phyloP scores from a whole-genome alignment of 2,113 vertebrate species.

The Cyphomyrus discorhynchus region DNA sequence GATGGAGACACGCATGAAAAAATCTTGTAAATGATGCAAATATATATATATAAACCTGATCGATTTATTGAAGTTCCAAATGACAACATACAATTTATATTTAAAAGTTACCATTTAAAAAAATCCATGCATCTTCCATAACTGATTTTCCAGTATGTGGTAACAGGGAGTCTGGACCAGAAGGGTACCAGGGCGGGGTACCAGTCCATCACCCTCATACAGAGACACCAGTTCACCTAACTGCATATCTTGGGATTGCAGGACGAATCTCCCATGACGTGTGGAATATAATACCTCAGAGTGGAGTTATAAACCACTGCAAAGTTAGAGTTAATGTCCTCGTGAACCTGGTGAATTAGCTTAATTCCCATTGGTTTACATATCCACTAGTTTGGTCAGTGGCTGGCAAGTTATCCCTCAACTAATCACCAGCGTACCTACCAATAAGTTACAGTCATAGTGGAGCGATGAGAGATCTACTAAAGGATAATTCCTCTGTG shows the following conservation, averaged over 20 bases:
- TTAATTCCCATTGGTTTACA: not conserved
- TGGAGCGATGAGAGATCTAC: not conserved
- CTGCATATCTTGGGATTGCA: not conserved
- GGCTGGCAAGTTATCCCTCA: not conserved
- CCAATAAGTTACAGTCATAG: not conserved
- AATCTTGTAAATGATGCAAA: not conserved
- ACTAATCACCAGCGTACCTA: not conserved
- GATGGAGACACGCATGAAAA: not conserved
- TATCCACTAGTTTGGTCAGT: not conserved
- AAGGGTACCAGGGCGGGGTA: not conserved
- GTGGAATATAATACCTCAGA: not conserved
- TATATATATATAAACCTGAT: not conserved
- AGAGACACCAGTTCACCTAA: not conserved
- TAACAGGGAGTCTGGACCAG: not conserved
- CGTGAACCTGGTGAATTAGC: not conserved
- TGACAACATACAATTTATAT: not conserved
- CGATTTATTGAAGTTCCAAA: not conserved
- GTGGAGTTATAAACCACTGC: not conserved
- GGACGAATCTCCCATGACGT: not conserved
- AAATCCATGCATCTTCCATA: not conserved
- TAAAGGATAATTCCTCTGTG: not conserved
- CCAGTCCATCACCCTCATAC: not conserved
- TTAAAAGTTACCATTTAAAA: not conserved
- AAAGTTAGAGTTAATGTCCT: not conserved
- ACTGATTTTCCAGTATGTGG: not conserved